These are phyloP conservation scores for Pteronura brasiliensis DNA, from an alignment of 2,113 vertebrate genomes.

Conservation along the genomic window DNA sequence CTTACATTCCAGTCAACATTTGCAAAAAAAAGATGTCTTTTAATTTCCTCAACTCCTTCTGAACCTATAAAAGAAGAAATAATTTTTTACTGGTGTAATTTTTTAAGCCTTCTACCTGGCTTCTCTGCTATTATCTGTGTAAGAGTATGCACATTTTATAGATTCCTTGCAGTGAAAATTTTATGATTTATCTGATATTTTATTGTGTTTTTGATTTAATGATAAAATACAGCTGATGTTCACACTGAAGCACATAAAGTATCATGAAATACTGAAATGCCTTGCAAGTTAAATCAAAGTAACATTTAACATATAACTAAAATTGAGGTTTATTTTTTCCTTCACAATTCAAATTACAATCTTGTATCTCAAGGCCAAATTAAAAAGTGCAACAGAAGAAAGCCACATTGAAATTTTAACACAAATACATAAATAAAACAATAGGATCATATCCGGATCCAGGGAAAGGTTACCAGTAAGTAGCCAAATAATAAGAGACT, in stretches of 20 bases:
- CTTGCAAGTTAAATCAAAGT: constrained; percentile 7
- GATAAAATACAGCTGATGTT: not conserved
- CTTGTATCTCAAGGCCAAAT: not conserved
- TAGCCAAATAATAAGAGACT: not conserved
- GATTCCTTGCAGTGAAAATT: not conserved
- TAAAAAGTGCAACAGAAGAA: not conserved
- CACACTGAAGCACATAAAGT: not conserved
- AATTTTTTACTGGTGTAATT: not conserved
- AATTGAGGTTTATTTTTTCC: not conserved
- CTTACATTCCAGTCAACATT: constrained; percentile 99
- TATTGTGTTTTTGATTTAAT: constrained; percentile 24
- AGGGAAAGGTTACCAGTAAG: not conserved
- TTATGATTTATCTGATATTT: not conserved
- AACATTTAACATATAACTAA: not conserved
- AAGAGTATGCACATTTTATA: not conserved
- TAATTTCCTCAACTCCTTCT: constrained; percentile 98
- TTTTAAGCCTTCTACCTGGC: not conserved
- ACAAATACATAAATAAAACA: not conserved
- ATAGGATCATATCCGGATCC: not conserved
- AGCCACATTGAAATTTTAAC: constrained; percentile 23
- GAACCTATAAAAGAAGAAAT: constrained; percentile 86
- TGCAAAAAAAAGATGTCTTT: constrained; percentile 96
- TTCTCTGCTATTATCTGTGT: not conserved
- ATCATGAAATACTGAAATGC: constrained; percentile 1
- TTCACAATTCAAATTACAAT: not conserved